Conservation (phyloP, 2,888 invertebrate genomes). For the Phortica magna region DNA sequence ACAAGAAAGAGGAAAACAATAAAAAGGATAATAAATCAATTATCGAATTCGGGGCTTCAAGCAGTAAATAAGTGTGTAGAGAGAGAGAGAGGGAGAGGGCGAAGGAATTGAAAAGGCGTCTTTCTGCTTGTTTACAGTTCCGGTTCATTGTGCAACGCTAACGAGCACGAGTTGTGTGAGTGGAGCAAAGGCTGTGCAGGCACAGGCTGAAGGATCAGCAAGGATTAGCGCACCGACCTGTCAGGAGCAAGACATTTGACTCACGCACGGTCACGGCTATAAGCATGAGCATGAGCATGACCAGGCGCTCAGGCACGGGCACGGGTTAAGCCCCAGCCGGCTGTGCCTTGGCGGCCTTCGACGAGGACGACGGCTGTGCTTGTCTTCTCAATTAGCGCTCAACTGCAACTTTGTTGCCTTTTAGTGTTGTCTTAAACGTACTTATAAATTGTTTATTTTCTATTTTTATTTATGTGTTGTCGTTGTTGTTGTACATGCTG, state of each 20-base stretch:
- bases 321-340: neutral
- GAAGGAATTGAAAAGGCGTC: no score
- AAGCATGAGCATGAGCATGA: neutral
- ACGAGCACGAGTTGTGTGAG: slow-evolving; percentile 7
- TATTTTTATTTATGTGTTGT: neutral
- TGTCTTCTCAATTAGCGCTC: slow-evolving; percentile 2
- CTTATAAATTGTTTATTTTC: neutral
- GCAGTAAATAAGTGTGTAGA: neutral
- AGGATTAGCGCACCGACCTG: neutral
- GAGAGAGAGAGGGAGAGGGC: no score
- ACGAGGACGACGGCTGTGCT: neutral
- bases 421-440: neutral
- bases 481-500: neutral
- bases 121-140: slow-evolving; percentile 77
- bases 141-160: slow-evolving; percentile 66
- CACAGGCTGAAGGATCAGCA: neutral
- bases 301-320: no score
- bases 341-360: neutral
- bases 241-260: neutral
- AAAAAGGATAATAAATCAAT: slow-evolving; percentile 32
- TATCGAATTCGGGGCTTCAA: neutral
- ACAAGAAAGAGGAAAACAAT: neutral
- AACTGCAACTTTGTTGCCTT: neutral
- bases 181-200: slow-evolving; percentile 2
- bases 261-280: neutral